Evolutionary conservation across 2,113 vertebrate species (phyloP), one percentile per base, ranked within the genome.

Genomic region (Ictalurus punctatus): DNA sequence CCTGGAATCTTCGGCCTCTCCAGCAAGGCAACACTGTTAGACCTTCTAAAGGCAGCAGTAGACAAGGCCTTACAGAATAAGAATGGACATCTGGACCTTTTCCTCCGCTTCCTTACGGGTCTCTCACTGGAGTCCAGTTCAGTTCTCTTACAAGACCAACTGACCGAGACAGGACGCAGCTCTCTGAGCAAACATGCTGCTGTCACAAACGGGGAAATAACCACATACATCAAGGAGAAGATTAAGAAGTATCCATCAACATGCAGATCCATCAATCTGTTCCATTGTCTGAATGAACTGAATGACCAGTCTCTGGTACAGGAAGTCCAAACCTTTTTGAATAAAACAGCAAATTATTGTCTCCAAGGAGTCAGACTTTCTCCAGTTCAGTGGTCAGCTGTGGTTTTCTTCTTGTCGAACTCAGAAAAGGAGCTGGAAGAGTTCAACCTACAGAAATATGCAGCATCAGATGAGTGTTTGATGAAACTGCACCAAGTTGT

Each of bases 61-160:
- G 37, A 54, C 27, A 71, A 34, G 27, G 48, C 65, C n/a, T 34
- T 71, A 54, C 1, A 54, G 48, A 85, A 48, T 71, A 71, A 54
- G 16, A 71, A 71, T 21, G 84, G 84, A 44, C 27, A 71, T 17
- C 63, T 85, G 65, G 48, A 85, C 63, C 65, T 85, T 54, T 85
- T 85, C 65, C 44, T 85, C 2, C 84, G 84, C 27, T 85, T 85
- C 44, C 84, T 85, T 23, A 34, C 76, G 27, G 87, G 87, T 30
- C 65, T 88, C 8, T 88, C 81, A 44, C 17, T 88, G 27, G 23
- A 88, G 54, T 58, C 44, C 81, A 88, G 61, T 80, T 65, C 40
- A 54, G 2, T 30, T 87, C 27, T 69, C 25, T 34, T 87, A 0
- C 9, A 40, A 25, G 3, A 12, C 23, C 67, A 71, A 3, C 37